Percentiles rank a stretch among this genome's conserved stretches.
phyloP scores from a whole-genome alignment of 2,888 invertebrate species.

The Melanostoma mellinum region DNA sequence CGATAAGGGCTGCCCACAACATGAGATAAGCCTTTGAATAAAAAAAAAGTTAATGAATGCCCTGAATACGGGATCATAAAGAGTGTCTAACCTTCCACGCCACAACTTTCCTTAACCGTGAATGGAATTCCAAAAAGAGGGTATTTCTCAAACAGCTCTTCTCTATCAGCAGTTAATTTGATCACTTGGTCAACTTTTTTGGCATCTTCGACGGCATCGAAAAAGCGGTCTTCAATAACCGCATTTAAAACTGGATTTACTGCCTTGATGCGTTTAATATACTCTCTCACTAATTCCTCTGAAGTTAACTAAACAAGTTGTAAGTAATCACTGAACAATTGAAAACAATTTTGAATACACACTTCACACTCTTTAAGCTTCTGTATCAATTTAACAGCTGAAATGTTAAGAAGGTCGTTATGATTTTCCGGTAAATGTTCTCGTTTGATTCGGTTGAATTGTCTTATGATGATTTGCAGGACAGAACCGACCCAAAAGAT shows the following conservation, averaged over 20 bases:
- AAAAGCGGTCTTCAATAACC: constrained; percentile 87
- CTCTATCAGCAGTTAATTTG: constrained; percentile 74
- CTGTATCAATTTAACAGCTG: constrained; percentile 32
- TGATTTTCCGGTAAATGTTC: constrained; percentile 23
- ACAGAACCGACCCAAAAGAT: constrained; percentile 39
- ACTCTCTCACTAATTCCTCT: constrained; percentile 84
- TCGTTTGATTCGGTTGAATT: constrained; percentile 11
- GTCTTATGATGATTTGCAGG: constrained; percentile 33
- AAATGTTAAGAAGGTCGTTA: constrained; percentile 36
- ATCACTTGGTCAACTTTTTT: constrained; percentile 83
- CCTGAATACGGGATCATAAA: background rate
- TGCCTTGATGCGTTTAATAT: constrained; percentile 85
- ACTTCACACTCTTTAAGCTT: constrained; percentile 56
- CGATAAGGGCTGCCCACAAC: constrained; percentile 86
- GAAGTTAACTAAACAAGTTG: constrained; percentile 80
- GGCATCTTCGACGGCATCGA: constrained; percentile 87
- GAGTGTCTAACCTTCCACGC: constrained; percentile 85
- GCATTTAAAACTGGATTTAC: constrained; percentile 89
- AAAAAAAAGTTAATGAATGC: background rate
- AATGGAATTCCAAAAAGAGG: constrained; percentile 92
- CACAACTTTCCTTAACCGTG: constrained; percentile 91
- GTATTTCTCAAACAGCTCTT: constrained; percentile 81
- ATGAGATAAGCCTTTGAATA: constrained; percentile 85
- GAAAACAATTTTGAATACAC: background rate
- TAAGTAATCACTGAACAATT: background rate